Percentiles rank a stretch among this genome's conserved stretches.
Conservation (phyloP, 2,888 invertebrate species). For the Torymus texanus region DNA sequence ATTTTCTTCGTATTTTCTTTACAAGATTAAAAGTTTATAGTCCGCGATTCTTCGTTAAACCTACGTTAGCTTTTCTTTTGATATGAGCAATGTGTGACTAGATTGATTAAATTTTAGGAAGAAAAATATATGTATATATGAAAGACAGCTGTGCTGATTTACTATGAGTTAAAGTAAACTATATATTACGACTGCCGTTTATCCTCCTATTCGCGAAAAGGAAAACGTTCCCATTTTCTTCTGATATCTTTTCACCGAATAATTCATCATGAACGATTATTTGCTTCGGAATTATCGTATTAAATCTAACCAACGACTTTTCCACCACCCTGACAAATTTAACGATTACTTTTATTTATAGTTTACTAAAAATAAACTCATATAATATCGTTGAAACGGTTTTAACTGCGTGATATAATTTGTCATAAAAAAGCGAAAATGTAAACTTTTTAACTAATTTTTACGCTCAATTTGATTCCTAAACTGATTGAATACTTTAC, state of each 20-base stretch:
- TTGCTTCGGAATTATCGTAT: constrained; percentile 1
- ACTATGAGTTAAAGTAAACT: constrained; percentile 37
- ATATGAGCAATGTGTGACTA: constrained; percentile 47
- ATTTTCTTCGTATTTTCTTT: constrained; percentile 22
- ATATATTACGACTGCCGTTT: constrained; percentile 9
- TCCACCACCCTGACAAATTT: constrained; percentile 3
- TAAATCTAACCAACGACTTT: constrained; percentile 12
- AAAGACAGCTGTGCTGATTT: constrained; percentile 39
- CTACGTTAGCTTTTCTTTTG: constrained; percentile 48
- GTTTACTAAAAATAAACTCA: constrained; percentile 15
- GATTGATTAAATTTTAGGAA: constrained; percentile 41
- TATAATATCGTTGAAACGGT: background rate
- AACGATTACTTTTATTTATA: constrained; percentile 1
- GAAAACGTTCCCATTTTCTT: background rate
- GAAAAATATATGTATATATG: constrained; percentile 41
- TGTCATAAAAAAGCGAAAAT: background rate
- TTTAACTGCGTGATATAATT: background rate
- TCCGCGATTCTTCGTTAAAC: constrained; percentile 23
- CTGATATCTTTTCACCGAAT: constrained; percentile 9
- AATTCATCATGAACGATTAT: constrained; percentile 21
- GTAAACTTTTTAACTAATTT: background rate
- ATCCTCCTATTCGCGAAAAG: background rate
- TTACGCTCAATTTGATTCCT: background rate
- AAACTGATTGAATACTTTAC: background rate
- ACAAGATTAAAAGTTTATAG: constrained; percentile 37